phyloP scores from a whole-genome alignment of 2,888 invertebrate genomes.

The Drosophila kanekoi region DNA sequence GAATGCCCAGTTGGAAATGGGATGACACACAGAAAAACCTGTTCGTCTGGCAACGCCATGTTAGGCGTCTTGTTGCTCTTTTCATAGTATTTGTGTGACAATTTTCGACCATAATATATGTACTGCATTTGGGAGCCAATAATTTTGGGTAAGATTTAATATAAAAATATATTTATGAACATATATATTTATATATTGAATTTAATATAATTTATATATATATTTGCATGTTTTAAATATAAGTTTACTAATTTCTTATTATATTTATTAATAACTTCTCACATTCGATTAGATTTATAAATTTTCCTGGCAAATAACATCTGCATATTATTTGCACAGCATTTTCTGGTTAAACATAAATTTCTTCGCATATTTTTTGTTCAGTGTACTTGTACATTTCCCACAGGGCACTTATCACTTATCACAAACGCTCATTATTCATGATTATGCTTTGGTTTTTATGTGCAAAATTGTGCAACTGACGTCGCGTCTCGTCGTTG shows the following conservation, averaged over 20 bases:
- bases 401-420: constrained; percentile 70
- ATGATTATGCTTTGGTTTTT: constrained; percentile 81
- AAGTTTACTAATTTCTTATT: neutral
- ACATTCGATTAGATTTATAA: neutral
- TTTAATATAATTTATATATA: neutral
- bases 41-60: constrained; percentile 40
- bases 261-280: neutral
- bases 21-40: constrained; percentile 49
- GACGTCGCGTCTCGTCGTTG: constrained; percentile 56
- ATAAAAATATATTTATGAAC: neutral
- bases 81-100: neutral
- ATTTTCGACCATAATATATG: neutral
- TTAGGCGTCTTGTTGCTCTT: neutral
- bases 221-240: neutral
- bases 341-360: too few species aligned
- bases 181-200: neutral
- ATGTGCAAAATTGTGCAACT: constrained; percentile 83
- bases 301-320: too few species aligned
- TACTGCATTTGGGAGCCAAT: neutral
- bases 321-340: too few species aligned
- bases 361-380: constrained; percentile 1
- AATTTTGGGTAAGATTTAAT: neutral
- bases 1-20: constrained; percentile 64
- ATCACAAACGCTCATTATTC: constrained; percentile 82
- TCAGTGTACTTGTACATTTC: constrained; percentile 63